Percentiles rank a stretch among this genome's conserved stretches.
phyloP scores from a whole-genome alignment of 2,888 invertebrate species.

The Tineola bisselliella region DNA sequence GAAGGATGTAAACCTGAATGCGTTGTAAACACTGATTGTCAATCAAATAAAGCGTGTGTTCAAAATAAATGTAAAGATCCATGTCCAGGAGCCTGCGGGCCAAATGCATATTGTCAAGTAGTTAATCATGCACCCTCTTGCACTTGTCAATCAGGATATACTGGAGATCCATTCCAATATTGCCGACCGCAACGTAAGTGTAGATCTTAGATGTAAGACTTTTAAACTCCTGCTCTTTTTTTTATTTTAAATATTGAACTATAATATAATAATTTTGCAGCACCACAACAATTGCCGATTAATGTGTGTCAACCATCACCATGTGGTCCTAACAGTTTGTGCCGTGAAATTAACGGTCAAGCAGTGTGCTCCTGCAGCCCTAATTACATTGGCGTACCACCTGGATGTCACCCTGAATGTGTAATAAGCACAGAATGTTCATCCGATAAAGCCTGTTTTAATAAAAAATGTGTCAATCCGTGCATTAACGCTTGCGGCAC shows the following conservation, averaged over 20 bases:
- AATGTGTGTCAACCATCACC: slow-evolving; percentile 76
- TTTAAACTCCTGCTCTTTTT: background rate
- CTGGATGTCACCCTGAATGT: slow-evolving; percentile 82
- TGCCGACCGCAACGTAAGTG: slow-evolving; percentile 70
- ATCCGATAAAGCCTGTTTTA: slow-evolving; percentile 76
- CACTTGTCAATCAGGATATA: slow-evolving; percentile 72
- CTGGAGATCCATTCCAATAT: slow-evolving; percentile 78
- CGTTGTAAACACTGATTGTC: slow-evolving; percentile 75
- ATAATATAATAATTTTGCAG: slow-evolving; percentile 32
- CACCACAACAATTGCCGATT: slow-evolving; percentile 31
- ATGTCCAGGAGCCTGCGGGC: slow-evolving; percentile 81
- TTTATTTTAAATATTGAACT: background rate
- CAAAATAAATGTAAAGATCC: slow-evolving; percentile 79
- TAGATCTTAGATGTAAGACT: background rate
- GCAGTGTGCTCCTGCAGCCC: slow-evolving; percentile 81
- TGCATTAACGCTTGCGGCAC: slow-evolving; percentile 76
- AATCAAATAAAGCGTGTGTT: slow-evolving; percentile 74
- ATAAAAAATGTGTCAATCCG: slow-evolving; percentile 81
- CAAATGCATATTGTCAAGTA: slow-evolving; percentile 78
- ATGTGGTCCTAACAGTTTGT: slow-evolving; percentile 81
- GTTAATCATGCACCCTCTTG: slow-evolving; percentile 76
- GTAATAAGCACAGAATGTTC: slow-evolving; percentile 79
- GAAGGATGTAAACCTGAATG: slow-evolving; percentile 81
- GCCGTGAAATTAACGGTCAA: slow-evolving; percentile 75
- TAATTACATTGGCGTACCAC: slow-evolving; percentile 76